Conservation (phyloP, 2,888 invertebrate species). For the Drosophila kokeensis region DNA sequence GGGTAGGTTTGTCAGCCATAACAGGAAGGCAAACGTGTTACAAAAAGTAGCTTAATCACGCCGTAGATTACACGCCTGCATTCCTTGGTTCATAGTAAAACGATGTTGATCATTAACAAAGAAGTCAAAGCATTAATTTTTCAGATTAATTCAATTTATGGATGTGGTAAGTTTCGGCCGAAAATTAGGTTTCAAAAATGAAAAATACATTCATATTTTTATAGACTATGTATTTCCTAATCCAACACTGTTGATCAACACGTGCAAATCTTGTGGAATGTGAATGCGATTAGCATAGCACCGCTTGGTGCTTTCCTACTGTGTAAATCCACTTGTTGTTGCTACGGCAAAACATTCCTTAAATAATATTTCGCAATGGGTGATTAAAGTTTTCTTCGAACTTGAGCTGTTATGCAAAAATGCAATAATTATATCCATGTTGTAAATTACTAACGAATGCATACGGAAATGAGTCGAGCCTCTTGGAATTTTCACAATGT, state of each 20-base stretch:
- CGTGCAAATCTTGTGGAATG: background rate
- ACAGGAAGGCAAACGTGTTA: background rate
- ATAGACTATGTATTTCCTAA: background rate
- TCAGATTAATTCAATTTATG: background rate
- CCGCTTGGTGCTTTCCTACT: background rate
- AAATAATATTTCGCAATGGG: background rate
- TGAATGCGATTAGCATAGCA: background rate
- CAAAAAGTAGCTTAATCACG: background rate
- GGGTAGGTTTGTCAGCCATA: slow-evolving; percentile 3
- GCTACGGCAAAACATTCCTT: slow-evolving; percentile 10
- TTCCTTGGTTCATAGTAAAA: background rate
- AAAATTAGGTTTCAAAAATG: background rate
- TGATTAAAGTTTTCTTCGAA: slow-evolving; percentile 21
- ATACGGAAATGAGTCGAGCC: slow-evolving; percentile 73
- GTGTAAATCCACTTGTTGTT: background rate
- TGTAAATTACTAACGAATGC: background rate
- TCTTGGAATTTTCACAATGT: slow-evolving; percentile 44
- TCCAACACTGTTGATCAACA: background rate
- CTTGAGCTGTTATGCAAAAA: background rate
- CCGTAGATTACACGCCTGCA: background rate
- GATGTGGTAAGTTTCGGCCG: background rate
- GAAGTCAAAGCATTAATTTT: background rate
- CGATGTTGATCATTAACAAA: background rate
- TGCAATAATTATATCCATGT: slow-evolving; percentile 31
- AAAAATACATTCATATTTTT: background rate